Evolutionary conservation across 2,888 invertebrate genomes (phyloP).

Genomic region (Papilio elwesi): DNA sequence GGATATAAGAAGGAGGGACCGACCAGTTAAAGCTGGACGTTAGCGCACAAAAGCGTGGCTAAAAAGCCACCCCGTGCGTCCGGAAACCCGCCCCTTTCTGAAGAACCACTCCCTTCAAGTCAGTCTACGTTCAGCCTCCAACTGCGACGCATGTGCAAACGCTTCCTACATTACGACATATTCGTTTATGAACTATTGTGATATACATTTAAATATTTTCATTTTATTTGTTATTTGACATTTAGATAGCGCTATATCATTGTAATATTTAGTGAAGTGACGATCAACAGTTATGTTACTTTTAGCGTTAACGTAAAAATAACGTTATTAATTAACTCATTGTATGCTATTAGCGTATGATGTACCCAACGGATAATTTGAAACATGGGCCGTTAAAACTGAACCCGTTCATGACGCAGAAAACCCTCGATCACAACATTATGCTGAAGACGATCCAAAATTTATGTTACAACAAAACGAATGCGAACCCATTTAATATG

Average conservation of each 20-base stretch:
- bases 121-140: conserved; percentile 63
- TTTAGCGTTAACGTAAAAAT: conserved; percentile 15
- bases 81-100: conserved; percentile 69
- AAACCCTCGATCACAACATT: conserved; percentile 73
- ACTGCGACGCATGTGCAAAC: conserved; percentile 52
- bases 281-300: conserved; percentile 18
- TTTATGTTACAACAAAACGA: conserved; percentile 71
- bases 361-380: conserved; percentile 75
- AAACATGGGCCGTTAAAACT: conserved; percentile 77
- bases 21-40: conserved; percentile 58
- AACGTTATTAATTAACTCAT: conserved; percentile 27
- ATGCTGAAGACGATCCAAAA: conserved; percentile 81
- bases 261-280: conserved; percentile 41
- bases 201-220: neutral
- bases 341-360: conserved; percentile 60
- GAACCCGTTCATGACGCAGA: conserved; percentile 63
- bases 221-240: conserved; percentile 6
- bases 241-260: conserved; percentile 16
- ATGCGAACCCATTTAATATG: conserved; percentile 73
- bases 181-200: conserved; percentile 21
- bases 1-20: conserved; percentile 44
- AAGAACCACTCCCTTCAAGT: conserved; percentile 71
- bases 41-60: conserved; percentile 66
- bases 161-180: conserved; percentile 24
- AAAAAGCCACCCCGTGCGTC: conserved; percentile 72